Base-by-base conservation (phyloP, 2,797 vertebrate genomes). In the Parambassis ranga region DNA sequence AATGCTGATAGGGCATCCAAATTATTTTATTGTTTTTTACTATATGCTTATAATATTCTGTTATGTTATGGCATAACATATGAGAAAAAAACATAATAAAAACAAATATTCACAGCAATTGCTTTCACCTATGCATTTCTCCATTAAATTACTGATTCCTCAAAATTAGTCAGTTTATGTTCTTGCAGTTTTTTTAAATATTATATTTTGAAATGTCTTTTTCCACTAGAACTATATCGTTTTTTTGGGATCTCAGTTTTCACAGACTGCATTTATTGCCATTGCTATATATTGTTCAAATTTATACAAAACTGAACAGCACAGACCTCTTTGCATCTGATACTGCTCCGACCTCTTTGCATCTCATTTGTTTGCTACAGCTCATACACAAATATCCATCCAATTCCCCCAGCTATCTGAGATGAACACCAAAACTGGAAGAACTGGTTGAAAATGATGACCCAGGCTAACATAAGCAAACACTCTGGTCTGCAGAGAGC, bases 281-380 rank as follows among this genome's bases (percentile, higher is more conserved):
- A 39, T 57, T 3, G 2, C 2, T 20, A 48, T 36, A 35, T 3
- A 24, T 37, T 1, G 47, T 50, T 61, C 9, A 75, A 57, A 65
- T 37, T 0, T 5, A 50, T 47, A 30, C 47, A 72, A 60, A 74
- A 46, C 18, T 32, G 10, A 50, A 20, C 14, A 28, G 23, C n/a
- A 24, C 16, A 5, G 46, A 23, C 10, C n/a, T 62, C 14, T 83
- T 79, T 76, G 33, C 61, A 85, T 79, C 42, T 41, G 3, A 72
- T 19, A 18, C 6, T 4, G 23, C n/a, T 24, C 16, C 5, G 46
- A 23, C 10, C n/a, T 62, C 14, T 83, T 79, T 76, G 33, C 61
- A 85, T 79, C 42, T 87, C 65, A 79, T 84, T 84, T 85, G 80
- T 44, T 59, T 85, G 18, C 38, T 26, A 19, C 14, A 3, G 46